These are phyloP conservation scores for Tyrannus savana DNA, from an alignment of 2,113 vertebrate species.

Conservation along the genomic window DNA sequence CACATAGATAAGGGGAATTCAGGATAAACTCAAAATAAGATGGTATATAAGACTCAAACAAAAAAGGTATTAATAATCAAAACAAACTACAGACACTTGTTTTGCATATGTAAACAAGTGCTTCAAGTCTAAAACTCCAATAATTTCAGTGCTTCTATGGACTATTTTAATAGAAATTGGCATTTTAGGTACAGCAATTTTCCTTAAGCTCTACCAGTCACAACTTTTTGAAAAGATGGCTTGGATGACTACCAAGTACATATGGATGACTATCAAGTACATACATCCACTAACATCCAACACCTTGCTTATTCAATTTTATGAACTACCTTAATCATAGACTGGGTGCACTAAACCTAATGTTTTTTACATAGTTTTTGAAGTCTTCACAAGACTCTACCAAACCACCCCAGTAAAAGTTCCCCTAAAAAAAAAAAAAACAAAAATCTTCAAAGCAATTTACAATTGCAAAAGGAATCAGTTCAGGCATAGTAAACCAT, in stretches of 20 bases:
- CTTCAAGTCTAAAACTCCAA: background rate
- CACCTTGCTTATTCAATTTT: background rate
- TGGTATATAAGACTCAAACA: background rate
- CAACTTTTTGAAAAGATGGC: background rate
- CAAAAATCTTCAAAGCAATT: background rate
- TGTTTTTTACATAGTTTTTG: background rate
- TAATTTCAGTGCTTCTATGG: background rate
- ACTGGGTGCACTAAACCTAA: background rate
- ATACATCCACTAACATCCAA: background rate
- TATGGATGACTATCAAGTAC: background rate
- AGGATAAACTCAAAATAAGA: background rate
- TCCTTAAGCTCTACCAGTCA: background rate
- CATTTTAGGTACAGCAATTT: background rate
- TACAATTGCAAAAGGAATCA: background rate
- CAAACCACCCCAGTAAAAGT: background rate
- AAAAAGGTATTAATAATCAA: background rate
- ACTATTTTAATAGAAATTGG: background rate
- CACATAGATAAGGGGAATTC: background rate
- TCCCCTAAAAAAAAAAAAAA: background rate
- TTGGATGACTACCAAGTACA: background rate
- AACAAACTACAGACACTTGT: background rate
- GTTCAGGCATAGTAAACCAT: background rate
- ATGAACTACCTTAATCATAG: background rate
- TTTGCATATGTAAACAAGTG: background rate
- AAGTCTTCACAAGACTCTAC: background rate